Base-by-base conservation (phyloP, 2,888 invertebrate species). In the Spialia ferax region DNA sequence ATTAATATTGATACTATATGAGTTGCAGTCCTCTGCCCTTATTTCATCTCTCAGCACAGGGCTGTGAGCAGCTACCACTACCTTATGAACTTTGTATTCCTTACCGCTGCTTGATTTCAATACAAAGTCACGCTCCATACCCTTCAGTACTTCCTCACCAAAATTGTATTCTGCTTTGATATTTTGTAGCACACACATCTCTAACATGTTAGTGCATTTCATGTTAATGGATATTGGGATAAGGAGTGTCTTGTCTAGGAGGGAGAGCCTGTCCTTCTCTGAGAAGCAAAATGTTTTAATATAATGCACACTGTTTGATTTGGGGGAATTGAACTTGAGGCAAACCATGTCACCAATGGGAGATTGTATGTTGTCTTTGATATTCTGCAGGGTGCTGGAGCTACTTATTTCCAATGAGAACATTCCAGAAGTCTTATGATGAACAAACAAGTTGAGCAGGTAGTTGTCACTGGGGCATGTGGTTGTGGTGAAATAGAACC, bases 361-460 rank as follows among this genome's bases (percentile, higher is more conserved):
- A n/a, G 55, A 56, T 56, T 74, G 69, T 55, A 73, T 71, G n/a
- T 68, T 32, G 4, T 68, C 71, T 62, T 73, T 32, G 2, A 23
- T 48, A 62, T 15, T 55, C 10, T 15, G 18, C 18, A 66, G 22
- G 4, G 6, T 75, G 22, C 76, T 72, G 26, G 69, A 74, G 0
- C 79, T 77, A 26, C 87, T 84, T 1, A 91, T 71, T 2, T 80
- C 79, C 18, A 93, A 73, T 18, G 83, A 74, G 29, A 88, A 82
- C 23, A 73, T 77, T 2, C 86, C 85, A 10, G 78, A 69, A 66
- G 77, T 82, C 68, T 87, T 82, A 56, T 87, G 79, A 57, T 84
- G 81, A 0, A 89, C 85, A 81, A 90, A 92, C 62, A 93, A 71
- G 71, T 85, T 91, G 0, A 93, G 74, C 54, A 93, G 69, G 50